phyloP scores from a whole-genome alignment of 2,113 vertebrate species.

The Hippocampus guttulatus region DNA sequence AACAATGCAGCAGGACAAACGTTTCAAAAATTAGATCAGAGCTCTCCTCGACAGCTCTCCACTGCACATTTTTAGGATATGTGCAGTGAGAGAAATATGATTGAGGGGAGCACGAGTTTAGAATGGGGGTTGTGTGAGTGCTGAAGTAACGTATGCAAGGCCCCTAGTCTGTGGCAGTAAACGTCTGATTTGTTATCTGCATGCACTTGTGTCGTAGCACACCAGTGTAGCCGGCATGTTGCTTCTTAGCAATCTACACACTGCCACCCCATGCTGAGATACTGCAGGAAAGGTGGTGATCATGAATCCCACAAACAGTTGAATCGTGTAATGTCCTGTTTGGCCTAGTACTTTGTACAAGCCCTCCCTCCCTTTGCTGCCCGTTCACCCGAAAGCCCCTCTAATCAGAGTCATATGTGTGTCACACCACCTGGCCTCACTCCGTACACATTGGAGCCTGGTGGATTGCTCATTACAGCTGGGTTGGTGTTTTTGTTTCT shows the following conservation, averaged over 20 bases:
- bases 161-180: constrained; percentile 13
- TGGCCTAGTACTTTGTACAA: constrained; percentile 17
- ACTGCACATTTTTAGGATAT: constrained; percentile 30
- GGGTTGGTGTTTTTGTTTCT: constrained; percentile 58
- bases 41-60: constrained; percentile 41
- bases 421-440: constrained; percentile 68
- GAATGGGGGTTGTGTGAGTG: constrained; percentile 12
- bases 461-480: constrained; percentile 56
- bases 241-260: constrained; percentile 6
- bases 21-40: constrained; percentile 50
- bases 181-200: constrained; percentile 51
- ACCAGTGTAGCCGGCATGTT: neutral
- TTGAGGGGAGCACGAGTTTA: constrained; percentile 36
- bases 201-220: neutral
- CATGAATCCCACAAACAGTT: constrained; percentile 39
- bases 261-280: neutral
- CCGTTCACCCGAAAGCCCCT: constrained; percentile 49
- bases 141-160: constrained; percentile 9
- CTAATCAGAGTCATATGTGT: constrained; percentile 70
- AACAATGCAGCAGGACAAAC: constrained; percentile 51
- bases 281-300: constrained; percentile 24
- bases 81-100: constrained; percentile 28
- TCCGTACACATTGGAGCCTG: constrained; percentile 57
- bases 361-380: constrained; percentile 1
- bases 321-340: constrained; percentile 37